Conservation (phyloP, 2,113 vertebrate species). For the Podocnemis expansa region DNA sequence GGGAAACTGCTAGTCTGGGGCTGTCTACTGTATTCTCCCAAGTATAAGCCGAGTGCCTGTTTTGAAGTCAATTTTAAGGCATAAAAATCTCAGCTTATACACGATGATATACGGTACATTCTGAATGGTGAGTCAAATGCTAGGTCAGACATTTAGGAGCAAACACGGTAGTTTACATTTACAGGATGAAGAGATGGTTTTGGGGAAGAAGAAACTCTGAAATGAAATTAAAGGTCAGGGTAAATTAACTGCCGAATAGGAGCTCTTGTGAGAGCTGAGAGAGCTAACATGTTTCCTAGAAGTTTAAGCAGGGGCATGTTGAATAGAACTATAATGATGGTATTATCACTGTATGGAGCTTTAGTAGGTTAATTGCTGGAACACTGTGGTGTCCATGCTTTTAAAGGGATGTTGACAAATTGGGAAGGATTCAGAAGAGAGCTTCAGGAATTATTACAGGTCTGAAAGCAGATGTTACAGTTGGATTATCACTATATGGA, state of each 20-base stretch:
- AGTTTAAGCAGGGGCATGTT: background rate
- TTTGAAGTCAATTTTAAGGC: no score
- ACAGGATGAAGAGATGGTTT: background rate
- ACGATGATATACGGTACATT: no score
- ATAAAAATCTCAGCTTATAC: no score
- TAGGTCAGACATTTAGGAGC: background rate
- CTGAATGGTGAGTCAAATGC: background rate
- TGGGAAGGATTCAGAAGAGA: background rate
- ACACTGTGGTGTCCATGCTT: background rate
- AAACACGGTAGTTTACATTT: background rate
- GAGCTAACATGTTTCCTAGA: background rate
- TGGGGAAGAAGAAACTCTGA: background rate
- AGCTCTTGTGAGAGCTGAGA: background rate
- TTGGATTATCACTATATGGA: background rate
- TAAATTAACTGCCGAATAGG: background rate
- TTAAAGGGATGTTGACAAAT: background rate
- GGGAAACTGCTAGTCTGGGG: no score
- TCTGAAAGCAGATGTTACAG: background rate
- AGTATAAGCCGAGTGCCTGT: no score
- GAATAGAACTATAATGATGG: rapidly evolving
- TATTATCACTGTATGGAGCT: background rate
- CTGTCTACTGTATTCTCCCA: no score
- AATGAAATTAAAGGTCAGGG: background rate
- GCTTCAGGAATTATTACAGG: background rate
- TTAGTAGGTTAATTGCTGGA: background rate